These are phyloP conservation scores for Eristalis intricaria DNA, from an alignment of 2,888 invertebrate genomes.

Conservation along the genomic window DNA sequence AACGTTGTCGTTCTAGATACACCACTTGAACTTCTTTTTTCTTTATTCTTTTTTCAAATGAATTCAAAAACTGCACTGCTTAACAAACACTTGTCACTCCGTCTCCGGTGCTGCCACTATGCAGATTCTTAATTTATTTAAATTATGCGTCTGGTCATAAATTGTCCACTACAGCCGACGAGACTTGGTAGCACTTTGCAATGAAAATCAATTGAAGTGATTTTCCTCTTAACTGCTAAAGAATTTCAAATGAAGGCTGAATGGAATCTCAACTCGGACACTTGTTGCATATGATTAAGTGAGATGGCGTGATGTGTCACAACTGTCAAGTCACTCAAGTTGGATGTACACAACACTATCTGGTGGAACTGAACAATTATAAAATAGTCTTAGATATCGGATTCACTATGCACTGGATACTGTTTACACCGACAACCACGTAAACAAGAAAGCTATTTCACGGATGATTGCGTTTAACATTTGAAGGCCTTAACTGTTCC, in stretches of 20 bases:
- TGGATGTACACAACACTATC: not conserved
- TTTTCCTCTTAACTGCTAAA: slow-evolving; percentile 11
- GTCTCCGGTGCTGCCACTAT: not conserved
- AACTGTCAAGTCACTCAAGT: not conserved
- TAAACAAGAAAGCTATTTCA: slow-evolving; percentile 37
- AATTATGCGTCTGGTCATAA: slow-evolving; percentile 34
- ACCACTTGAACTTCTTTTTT: not conserved
- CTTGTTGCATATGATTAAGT: not conserved
- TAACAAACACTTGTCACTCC: slow-evolving; percentile 1
- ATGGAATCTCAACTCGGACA: not conserved
- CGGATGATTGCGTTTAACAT: slow-evolving; percentile 54
- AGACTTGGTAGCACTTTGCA: slow-evolving; percentile 14
- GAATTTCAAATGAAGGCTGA: slow-evolving; percentile 12
- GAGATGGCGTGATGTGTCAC: slow-evolving; percentile 1
- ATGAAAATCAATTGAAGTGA: slow-evolving; percentile 36
- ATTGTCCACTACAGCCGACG: slow-evolving; percentile 3
- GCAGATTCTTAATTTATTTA: slow-evolving; percentile 33
- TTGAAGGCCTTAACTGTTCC: slow-evolving; percentile 49
- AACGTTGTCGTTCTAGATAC: slow-evolving; percentile 6
- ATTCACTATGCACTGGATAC: not conserved
- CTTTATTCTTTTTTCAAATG: not conserved
- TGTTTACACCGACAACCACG: not conserved
- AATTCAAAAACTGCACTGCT: not conserved
- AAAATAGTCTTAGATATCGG: not conserved
- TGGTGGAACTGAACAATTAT: not conserved